Conservation (phyloP, 2,113 vertebrate genomes). For the Peromyscus californicus region DNA sequence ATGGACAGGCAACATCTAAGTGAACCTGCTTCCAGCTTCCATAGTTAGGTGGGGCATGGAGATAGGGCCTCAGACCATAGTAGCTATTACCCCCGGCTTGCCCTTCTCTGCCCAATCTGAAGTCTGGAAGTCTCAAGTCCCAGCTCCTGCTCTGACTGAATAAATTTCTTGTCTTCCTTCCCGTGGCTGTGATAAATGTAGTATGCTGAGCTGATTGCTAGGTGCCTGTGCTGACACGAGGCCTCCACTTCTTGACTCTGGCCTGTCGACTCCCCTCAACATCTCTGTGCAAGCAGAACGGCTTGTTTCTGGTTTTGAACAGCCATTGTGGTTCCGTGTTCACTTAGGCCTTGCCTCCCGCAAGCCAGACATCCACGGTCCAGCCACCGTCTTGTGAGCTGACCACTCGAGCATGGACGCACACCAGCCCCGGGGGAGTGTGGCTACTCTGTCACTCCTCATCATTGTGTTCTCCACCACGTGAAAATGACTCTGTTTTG, state of each 20-base stretch:
- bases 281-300: not conserved
- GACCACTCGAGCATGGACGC: not conserved
- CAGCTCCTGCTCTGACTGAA: not conserved
- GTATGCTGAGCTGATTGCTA: not conserved
- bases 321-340: not conserved
- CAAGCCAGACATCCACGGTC: not conserved
- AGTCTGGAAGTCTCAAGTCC: not conserved
- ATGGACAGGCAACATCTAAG: not conserved
- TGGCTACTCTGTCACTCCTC: rapidly evolving
- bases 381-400: not conserved
- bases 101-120: not conserved
- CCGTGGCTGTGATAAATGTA: rapidly evolving
- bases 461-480: not conserved
- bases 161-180: not conserved
- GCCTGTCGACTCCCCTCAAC: not conserved
- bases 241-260: not conserved
- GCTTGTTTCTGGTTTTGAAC: not conserved
- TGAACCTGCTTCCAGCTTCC: not conserved
- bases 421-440: not conserved
- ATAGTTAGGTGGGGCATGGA: not conserved
- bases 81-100: not conserved
- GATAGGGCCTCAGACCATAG: not conserved
- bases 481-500: not conserved
- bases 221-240: not conserved
- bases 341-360: not conserved